These are phyloP conservation scores for Galbula dea DNA, from an alignment of 2,113 vertebrate species.

Conservation along the genomic window DNA sequence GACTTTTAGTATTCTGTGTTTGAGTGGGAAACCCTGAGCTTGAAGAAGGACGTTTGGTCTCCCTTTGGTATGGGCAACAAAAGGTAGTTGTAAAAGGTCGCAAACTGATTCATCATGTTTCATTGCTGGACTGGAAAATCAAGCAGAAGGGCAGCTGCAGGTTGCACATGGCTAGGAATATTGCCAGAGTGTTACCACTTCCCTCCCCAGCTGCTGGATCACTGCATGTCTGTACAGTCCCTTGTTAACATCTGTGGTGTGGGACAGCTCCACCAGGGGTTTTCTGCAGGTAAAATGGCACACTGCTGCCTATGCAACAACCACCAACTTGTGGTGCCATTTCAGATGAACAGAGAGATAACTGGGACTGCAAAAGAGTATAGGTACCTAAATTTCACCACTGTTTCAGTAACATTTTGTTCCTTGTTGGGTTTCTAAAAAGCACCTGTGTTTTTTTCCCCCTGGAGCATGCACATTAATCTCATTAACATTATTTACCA, in stretches of 20 bases:
- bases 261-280: neutral
- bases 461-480: neutral
- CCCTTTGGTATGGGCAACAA: neutral
- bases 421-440: neutral
- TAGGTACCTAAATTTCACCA: neutral
- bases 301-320: fast-evolving
- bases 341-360: neutral
- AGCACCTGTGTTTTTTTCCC: neutral
- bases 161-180: neutral
- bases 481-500: neutral
- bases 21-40: neutral
- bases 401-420: neutral
- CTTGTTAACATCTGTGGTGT: fast-evolving
- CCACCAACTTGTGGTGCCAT: neutral
- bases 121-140: neutral
- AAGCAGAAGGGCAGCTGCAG: neutral
- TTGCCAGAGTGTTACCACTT: too few relatives aligned
- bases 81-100: neutral
- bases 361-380: fast-evolving
- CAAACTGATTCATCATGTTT: neutral
- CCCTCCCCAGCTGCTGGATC: fast-evolving
- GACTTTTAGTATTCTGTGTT: neutral
- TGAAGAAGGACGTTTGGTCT: fast-evolving
- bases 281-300: neutral
- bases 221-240: fast-evolving